phyloP scores from a whole-genome alignment of 2,113 vertebrate genomes.

The Natator depressus region DNA sequence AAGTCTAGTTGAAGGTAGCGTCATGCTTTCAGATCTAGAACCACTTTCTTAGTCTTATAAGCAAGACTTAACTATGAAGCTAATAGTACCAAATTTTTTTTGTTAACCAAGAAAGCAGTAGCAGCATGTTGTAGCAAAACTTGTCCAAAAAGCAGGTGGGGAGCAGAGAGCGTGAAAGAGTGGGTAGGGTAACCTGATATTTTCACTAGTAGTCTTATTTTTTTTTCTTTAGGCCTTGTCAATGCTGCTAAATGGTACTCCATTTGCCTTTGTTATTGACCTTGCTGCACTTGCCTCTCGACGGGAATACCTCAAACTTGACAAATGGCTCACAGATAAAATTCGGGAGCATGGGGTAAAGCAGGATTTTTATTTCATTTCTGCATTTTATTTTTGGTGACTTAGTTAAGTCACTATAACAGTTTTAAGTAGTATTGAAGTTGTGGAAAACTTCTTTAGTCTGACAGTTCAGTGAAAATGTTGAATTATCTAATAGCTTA shows the following conservation, averaged over 20 bases:
- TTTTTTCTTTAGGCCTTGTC: slow-evolving; percentile 90
- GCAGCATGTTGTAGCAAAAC: slow-evolving; percentile 24
- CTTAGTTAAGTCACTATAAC: slow-evolving; percentile 32
- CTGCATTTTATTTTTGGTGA: slow-evolving; percentile 41
- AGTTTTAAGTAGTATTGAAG: slow-evolving; percentile 39
- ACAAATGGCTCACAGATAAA: slow-evolving; percentile 99
- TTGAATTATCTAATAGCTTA: slow-evolving; percentile 46
- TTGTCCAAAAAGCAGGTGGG: not conserved
- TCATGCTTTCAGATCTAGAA: not conserved
- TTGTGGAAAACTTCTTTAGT: slow-evolving; percentile 11
- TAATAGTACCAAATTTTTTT: not conserved
- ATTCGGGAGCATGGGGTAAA: slow-evolving; percentile 98
- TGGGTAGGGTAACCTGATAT: slow-evolving; percentile 8
- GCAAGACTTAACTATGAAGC: not conserved
- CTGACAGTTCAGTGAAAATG: not conserved
- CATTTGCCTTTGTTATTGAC: slow-evolving; percentile 99
- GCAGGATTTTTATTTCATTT: slow-evolving; percentile 69
- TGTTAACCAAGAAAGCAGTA: slow-evolving; percentile 16
- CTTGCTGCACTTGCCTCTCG: slow-evolving; percentile 99
- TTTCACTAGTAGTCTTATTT: slow-evolving; percentile 62
- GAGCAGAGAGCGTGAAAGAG: not conserved
- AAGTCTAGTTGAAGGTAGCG: slow-evolving; percentile 6
- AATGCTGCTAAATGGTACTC: slow-evolving; percentile 99
- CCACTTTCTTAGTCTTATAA: slow-evolving; percentile 20
- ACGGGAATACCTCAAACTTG: slow-evolving; percentile 99